Evolutionary conservation across 2,888 invertebrate species (phyloP), one percentile per base, ranked within the genome.

Genomic region (Clistopyga incitator): DNA sequence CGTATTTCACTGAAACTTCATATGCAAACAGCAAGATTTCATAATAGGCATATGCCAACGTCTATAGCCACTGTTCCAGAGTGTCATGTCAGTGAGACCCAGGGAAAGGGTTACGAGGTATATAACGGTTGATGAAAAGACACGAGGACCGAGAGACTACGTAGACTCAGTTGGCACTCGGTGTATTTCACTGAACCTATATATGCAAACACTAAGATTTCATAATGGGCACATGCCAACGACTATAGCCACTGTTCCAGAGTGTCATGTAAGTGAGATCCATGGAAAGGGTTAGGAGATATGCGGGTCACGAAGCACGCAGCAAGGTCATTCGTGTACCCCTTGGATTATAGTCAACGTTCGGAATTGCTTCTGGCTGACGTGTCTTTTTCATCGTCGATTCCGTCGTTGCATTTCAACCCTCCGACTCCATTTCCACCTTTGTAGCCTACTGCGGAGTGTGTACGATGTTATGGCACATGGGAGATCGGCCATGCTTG

Each of bases 311-410:
- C 64, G 20, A 18, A 38, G 38, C 42, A 64, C 64, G 18, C 18
- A 38, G 38, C 2, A 64, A 3, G n/a, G 56, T 82, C 77, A 81
- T 86, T 87, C 87, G 86, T n/a, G n/a, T 81, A 81, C 67, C 67
- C 67, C 54, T 34, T 38, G 85, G 87, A 87, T 88, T 87, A 87
- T 81, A 82, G 85, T 82, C 82, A 29, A n/a, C 29, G 34, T 81
- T 68, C 84, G 82, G 86, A 89, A 88, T 89, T 88, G 86, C 82
- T 70, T 84, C 64, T 72, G 67, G 76, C 78, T 70, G 84, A 84
- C 83, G 85, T 81, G 84, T 81, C 84, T 83, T 87, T 85, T 85
- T 86, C 82, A 88, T 88, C 86, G 82, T 61, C 52, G 54, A 70
- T 20, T 42, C 42, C 42, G 64, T 65, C 38, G 23, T 34, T 61